Evolutionary conservation across 2,113 vertebrate genomes (phyloP), one percentile per base, ranked within the genome.

Genomic region (Toxotes jaculatrix): DNA sequence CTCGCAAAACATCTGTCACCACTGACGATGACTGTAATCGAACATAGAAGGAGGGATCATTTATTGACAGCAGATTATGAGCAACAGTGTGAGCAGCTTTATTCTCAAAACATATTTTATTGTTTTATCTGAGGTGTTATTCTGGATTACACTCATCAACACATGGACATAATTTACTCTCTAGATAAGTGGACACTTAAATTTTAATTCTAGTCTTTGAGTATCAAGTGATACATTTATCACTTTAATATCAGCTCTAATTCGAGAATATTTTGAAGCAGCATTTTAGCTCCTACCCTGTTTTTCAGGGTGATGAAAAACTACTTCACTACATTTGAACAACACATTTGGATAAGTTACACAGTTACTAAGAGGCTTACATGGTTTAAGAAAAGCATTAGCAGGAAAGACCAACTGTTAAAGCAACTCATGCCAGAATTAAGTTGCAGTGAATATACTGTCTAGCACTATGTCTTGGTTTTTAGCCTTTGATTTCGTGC

Each of bases 361-460:
- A 49, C 19, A 59, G 38, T 36, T 42, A 21, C 27, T 79, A 78
- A 73, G 21, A 77, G 53, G 68, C 69, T 85, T 45, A 77, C 32
- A 2, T 67, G 57, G 74, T 78, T 90, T 83, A 80, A 84, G 31
- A 19, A 72, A 79, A 73, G 76, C 31, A 82, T 82, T 89, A 89
- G 14, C 53, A 68, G 83, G 11, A 31, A 60, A 77, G 27, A 70
- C 43, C 75, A 84, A 45, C 66, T 87, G 76, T 62, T 77, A 47
- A 77, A 84, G 64, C 59, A 73, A 19, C 42, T 60, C 0, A 9
- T 32, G 56, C 5, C 43, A 4, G n/a, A 49, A 74, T 49, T 1
- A 53, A 36, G 36, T 49, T 74, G 9, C 36, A 77, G 2, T 11
- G 4, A 67, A 70, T 49, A 70, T 53, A 23, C 40, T 69, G 36